phyloP scores from a whole-genome alignment of 2,888 invertebrate species.

The Patella pellucida region DNA sequence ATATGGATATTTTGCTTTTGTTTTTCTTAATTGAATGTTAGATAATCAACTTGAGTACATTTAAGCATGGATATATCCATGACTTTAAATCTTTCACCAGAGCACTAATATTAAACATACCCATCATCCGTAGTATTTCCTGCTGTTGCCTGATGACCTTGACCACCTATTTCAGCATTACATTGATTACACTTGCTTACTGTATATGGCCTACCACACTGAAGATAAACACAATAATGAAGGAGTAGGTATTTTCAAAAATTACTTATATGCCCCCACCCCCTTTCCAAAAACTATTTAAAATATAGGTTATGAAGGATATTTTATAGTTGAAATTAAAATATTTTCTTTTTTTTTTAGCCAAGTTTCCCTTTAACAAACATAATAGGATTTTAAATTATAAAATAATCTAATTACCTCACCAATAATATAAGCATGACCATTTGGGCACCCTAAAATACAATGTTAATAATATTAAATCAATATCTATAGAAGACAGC shows the following conservation, averaged over 20 bases:
- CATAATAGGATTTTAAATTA: neutral
- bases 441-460: slow-evolving; percentile 63
- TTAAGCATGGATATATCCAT: neutral
- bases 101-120: slow-evolving; percentile 22
- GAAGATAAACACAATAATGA: slow-evolving; percentile 17
- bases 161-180: slow-evolving; percentile 52
- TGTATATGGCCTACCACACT: slow-evolving; percentile 54
- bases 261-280: neutral
- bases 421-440: slow-evolving; percentile 64
- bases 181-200: slow-evolving; percentile 48
- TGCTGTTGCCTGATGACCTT: slow-evolving; percentile 31
- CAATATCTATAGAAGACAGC: too few species aligned
- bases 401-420: slow-evolving; percentile 48
- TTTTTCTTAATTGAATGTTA: neutral
- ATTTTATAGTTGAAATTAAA: neutral
- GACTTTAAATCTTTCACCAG: neutral
- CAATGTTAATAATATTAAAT: neutral
- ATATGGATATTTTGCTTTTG: too few species aligned
- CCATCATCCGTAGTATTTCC: slow-evolving; percentile 43
- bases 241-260: neutral
- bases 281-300: too few species aligned
- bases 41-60: too few species aligned
- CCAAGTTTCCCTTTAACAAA: neutral
- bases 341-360: neutral
- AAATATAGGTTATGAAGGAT: neutral